A percentile compares a stretch with the other conserved stretches of the same genome.
phyloP scores from a whole-genome alignment of 2,113 vertebrate genomes.

The Herpailurus yagouaroundi region DNA sequence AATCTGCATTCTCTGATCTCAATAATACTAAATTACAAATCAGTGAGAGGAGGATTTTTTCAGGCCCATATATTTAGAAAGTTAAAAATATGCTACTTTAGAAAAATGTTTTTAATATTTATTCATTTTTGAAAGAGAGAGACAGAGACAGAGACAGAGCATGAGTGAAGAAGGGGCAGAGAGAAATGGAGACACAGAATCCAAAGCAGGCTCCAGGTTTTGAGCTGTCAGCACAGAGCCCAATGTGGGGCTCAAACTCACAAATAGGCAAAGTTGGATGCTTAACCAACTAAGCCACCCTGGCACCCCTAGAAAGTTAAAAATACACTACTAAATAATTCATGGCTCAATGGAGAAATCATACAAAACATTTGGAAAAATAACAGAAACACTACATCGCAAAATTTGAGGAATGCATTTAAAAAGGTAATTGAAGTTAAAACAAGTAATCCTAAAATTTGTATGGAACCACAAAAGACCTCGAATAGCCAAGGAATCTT shows the following conservation, averaged over 20 bases:
- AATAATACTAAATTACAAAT: slow-evolving; percentile 1
- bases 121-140: no score
- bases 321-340: background rate
- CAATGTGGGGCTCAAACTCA: no score
- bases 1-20: background rate
- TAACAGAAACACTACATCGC: background rate
- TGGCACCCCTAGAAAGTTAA: background rate
- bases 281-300: no score
- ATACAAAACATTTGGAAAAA: background rate
- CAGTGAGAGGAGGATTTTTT: background rate
- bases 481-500: background rate
- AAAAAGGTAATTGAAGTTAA: background rate
- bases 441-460: background rate
- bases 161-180: no score
- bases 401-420: background rate
- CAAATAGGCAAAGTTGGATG: no score
- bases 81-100: background rate
- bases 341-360: background rate
- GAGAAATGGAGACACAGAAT: no score
- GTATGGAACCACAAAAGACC: background rate
- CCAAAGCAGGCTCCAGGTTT: no score
- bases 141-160: no score
- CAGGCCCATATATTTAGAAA: background rate
- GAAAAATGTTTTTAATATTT: background rate
- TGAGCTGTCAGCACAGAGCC: no score